Conservation (phyloP, 1,140 invertebrate genomes). For the Drosophila watanabei region DNA sequence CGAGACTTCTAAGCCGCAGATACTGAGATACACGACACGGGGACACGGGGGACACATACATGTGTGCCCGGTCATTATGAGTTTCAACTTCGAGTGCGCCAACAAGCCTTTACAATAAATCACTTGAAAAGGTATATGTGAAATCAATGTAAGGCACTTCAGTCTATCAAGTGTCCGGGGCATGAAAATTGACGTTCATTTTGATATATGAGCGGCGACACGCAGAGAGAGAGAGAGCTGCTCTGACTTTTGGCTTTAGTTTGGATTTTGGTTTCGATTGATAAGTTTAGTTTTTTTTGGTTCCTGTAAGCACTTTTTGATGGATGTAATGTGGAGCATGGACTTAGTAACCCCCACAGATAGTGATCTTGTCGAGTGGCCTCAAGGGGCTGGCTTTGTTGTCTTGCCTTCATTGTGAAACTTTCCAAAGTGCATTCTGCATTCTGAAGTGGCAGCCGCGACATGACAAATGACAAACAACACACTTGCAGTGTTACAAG, state of each 20-base stretch:
- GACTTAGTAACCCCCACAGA: conserved; percentile 42
- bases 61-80: conserved; percentile 70
- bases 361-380: conserved; percentile 46
- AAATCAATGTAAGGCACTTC: conserved; percentile 84
- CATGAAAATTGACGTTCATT: conserved; percentile 84
- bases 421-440: conserved; percentile 77
- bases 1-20: conserved; percentile 43
- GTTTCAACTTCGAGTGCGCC: conserved; percentile 70
- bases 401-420: conserved; percentile 35
- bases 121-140: conserved; percentile 80
- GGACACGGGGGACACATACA: conserved; percentile 14
- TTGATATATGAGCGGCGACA: conserved; percentile 69
- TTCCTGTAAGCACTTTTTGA: conserved; percentile 40
- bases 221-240: not conserved
- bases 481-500: conserved; percentile 46
- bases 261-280: not conserved
- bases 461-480: conserved; percentile 48
- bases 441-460: conserved; percentile 46
- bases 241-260: conserved; percentile 14
- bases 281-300: not conserved
- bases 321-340: conserved; percentile 64
- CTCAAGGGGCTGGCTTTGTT: conserved; percentile 6
- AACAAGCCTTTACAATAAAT: conserved; percentile 84
- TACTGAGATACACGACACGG: conserved; percentile 23
- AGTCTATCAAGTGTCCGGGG: conserved; percentile 82